These are phyloP conservation scores for Pygocentrus nattereri DNA, from an alignment of 2,797 vertebrate species.

Conservation along the genomic window DNA sequence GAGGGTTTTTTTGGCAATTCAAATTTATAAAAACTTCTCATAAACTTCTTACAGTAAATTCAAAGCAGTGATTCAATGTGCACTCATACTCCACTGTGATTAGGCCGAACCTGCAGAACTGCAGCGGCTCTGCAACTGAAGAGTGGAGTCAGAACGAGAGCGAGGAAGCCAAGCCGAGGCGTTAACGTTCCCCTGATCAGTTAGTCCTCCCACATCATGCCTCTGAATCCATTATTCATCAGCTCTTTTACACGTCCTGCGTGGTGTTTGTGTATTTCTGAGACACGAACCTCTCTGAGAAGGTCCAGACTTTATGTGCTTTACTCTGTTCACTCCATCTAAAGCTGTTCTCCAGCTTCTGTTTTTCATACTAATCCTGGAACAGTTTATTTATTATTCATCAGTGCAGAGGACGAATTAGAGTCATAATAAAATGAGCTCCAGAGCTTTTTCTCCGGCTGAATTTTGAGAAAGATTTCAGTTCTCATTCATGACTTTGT, in stretches of 20 bases:
- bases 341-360: background rate
- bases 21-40: too few species aligned
- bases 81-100: background rate
- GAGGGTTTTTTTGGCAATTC: too few species aligned
- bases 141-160: background rate
- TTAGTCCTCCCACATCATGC: slow-evolving; percentile 63
- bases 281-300: slow-evolving; percentile 10
- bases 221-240: slow-evolving; percentile 69
- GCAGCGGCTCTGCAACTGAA: background rate
- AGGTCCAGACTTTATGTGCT: slow-evolving; percentile 34
- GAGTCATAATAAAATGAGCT: background rate
- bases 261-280: slow-evolving; percentile 53
- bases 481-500: background rate
- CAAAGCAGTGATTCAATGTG: background rate
- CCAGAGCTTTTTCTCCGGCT: background rate
- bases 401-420: background rate
- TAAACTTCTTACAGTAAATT: too few species aligned
- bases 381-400: slow-evolving; percentile 23
- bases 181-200: slow-evolving; percentile 40
- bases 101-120: background rate
- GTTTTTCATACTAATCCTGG: background rate
- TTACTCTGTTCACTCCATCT: background rate
- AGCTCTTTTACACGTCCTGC: slow-evolving; percentile 66
- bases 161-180: background rate
- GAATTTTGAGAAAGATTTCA: background rate